Conservation (phyloP, 2,888 invertebrate species). For the Eilema depressum region DNA sequence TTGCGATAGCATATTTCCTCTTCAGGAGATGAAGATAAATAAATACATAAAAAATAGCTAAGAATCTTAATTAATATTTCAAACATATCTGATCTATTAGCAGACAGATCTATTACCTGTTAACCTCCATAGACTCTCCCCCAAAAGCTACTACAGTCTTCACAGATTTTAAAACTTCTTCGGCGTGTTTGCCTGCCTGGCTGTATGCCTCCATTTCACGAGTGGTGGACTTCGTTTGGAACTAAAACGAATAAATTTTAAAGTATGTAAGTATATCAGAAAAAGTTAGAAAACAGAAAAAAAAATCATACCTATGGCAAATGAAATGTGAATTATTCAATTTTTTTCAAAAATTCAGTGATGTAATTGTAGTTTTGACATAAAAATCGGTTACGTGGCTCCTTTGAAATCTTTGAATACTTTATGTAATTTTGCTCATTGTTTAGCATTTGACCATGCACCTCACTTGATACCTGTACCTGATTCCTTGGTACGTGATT, state of each 20-base stretch:
- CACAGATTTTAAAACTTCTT: conserved; percentile 92
- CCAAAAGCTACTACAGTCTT: conserved; percentile 92
- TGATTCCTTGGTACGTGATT: background rate
- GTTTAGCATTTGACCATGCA: background rate
- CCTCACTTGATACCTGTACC: background rate
- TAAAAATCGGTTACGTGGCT: background rate
- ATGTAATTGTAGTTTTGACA: too few species aligned
- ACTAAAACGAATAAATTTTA: conserved; percentile 61
- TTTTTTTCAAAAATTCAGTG: too few species aligned
- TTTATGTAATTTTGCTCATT: background rate
- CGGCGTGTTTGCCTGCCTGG: conserved; percentile 92
- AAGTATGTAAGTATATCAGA: background rate
- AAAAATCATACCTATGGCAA: too few species aligned
- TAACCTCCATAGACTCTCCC: conserved; percentile 91
- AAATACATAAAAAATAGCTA: too few species aligned
- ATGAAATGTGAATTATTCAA: too few species aligned
- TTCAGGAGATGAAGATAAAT: conserved; percentile 1
- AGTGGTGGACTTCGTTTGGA: conserved; percentile 89
- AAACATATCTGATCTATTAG: too few species aligned
- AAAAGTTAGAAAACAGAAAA: background rate
- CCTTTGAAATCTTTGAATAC: background rate
- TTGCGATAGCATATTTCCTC: too few species aligned
- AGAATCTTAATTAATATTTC: too few species aligned
- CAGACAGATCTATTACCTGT: conserved; percentile 76
- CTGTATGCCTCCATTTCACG: conserved; percentile 91